Evolutionary conservation across 2,797 vertebrate species (phyloP), one percentile per base, ranked within the genome.

Genomic region (Distichodus sexfasciatus): DNA sequence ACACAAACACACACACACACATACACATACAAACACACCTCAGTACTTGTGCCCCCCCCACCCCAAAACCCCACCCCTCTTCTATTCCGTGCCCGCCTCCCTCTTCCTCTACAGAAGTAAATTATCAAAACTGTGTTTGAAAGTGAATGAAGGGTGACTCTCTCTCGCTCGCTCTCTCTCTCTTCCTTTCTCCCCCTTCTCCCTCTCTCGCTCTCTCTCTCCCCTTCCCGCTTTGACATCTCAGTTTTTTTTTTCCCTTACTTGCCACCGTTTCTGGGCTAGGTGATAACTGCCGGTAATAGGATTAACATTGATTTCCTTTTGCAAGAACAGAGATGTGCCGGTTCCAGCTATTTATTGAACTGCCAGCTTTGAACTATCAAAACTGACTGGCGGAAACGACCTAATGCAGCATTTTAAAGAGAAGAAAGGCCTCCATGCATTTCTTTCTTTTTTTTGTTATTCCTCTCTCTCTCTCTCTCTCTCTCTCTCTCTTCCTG

Each of bases 271-370:
- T 98, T 96, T 98, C 96, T 98, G 97, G 96, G 95, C 93, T 95
- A 97, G 96, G 96, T 98, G 97, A 98, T 99, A 98, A 98, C 95
- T 96, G 94, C 95, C 92, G 94, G 95, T 98, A 98, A 99, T 99
- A 99, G 97, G 97, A 99, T 99, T 98, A 99, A 96, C 96, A 99
- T 98, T 99, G 97, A 99, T 99, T 99, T 98, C 95, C 97, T 97
- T 91, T 96, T 96, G 96, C 94, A 96, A 98, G 96, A 99, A 98
- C 96, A 99, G 97, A 98, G 95, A 98, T 99, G 97, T 97, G 95
- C 95, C 96, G 94, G 96, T 97, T 95, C 94, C 94, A 96, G 95
- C 94, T 95, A 98, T 98, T 98, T 99, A 97, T 96, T 98, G 95
- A 97, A 98, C 96, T 98, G 96, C 95, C 94, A 96, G 97, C 95